Evolutionary conservation across 2,888 invertebrate species (phyloP), one percentile per base, ranked within the genome.

Genomic region (Trissoscelio sp.): DNA sequence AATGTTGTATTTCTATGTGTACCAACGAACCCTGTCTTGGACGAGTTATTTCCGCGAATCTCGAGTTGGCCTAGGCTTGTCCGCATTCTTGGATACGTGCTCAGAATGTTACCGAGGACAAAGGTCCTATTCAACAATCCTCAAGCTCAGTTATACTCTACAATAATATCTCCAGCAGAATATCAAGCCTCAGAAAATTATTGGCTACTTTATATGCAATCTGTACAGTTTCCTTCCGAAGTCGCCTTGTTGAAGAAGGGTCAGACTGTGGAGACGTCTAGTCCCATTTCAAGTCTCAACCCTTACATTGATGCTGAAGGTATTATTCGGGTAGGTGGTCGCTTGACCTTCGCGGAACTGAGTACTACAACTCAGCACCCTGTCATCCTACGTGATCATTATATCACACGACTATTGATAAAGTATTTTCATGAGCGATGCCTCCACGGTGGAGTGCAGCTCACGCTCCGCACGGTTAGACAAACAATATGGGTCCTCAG

Each of bases 401-500:
- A 9, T 14, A 9, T 39, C 14, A 39, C 39, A 1, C n/a, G 39
- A 2, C 9, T 39, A 3, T 9, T 39, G 12, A 9, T 39, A 2
- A n/a, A 12, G 1, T 12, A 39, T 14, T 12, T 12, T 12, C 39
- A 39, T 39, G 39, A 39, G 12, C n/a, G 39, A 3, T 55, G 44
- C 14, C 73, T 79, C 0, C 81, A 82, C 11, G 74, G 79, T 6
- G 82, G 82, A 1, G 31, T 62, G 0, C 53, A 67, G 24, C 55
- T 83, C 0, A 82, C 79, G 0, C 16, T 51, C 3, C 75, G 72
- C 16, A 46, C 58, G 0, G 48, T 83, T 0, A 53, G 69, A 2
- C 81, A 79, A 24, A 64, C 22, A 1, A 24, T 67, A 9, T 83
- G 79, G 79, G 31, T 39, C 3, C 24, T 78, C 1, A 53, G 70